A percentile compares a stretch with the other conserved stretches of the same genome.
Evolutionary conservation across 2,113 vertebrate species (phyloP).

Genomic region (Manacus vitellinus): DNA sequence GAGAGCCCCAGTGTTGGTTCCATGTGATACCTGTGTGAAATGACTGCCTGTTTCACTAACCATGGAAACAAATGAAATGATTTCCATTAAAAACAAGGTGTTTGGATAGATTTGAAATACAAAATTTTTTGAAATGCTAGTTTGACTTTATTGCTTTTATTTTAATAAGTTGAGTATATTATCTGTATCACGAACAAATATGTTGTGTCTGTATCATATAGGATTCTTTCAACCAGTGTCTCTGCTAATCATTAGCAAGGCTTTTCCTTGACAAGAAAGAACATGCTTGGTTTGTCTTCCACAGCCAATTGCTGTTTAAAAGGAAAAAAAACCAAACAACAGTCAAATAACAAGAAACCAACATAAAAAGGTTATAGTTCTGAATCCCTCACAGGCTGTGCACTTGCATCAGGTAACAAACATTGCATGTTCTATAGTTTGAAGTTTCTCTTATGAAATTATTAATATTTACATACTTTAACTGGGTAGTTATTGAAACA

Average conservation of each 20-base stretch:
- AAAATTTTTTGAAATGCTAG: background rate
- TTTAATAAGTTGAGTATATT: background rate
- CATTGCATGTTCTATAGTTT: background rate
- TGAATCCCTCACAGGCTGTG: background rate
- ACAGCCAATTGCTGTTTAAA: background rate
- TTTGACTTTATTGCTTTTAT: background rate
- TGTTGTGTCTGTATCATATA: accelerated
- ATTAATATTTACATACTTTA: background rate
- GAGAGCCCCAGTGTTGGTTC: background rate
- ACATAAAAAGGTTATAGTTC: background rate
- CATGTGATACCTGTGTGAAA: background rate
- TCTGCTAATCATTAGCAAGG: background rate
- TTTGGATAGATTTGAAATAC: background rate
- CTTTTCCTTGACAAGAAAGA: background rate
- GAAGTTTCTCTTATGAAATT: background rate
- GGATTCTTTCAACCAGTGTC: background rate
- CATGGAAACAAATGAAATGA: background rate
- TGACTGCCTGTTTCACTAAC: accelerated
- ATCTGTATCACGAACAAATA: background rate
- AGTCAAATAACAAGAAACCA: background rate
- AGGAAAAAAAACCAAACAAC: background rate
- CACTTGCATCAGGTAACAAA: background rate
- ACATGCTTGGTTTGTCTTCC: background rate
- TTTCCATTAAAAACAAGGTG: background rate
- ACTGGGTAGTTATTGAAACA: background rate